Percentiles rank a stretch among this genome's conserved stretches.
phyloP scores from a whole-genome alignment of 1,140 invertebrate species.

The Meloidogyne floridensis region DNA sequence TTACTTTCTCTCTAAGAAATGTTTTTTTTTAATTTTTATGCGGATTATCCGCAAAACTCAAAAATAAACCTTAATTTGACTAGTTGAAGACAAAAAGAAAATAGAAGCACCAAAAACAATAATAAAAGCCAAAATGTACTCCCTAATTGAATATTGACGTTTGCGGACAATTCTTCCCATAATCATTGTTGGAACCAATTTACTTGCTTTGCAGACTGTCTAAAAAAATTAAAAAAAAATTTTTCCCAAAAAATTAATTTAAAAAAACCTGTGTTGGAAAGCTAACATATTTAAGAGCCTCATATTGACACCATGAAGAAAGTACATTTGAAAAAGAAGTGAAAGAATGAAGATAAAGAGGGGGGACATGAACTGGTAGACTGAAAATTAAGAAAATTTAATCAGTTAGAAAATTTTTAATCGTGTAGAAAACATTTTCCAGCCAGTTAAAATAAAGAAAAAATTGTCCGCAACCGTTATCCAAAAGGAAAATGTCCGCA shows the following conservation, averaged over 20 bases:
- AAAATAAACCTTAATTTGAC: background rate
- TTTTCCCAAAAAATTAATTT: background rate
- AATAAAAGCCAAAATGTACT: conserved; percentile 85
- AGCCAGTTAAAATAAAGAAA: too few species aligned
- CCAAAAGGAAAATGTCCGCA: too few species aligned
- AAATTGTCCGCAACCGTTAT: too few species aligned
- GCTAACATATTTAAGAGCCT: conserved; percentile 94
- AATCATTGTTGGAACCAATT: conserved; percentile 95
- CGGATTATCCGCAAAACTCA: background rate
- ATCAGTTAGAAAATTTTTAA: too few species aligned
- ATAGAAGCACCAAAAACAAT: conserved; percentile 80
- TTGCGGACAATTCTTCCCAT: conserved; percentile 89
- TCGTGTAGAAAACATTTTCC: too few species aligned
- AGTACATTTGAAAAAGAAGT: conserved; percentile 96
- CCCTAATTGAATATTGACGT: conserved; percentile 81
- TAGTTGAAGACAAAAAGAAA: conserved; percentile 70
- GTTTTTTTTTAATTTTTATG: too few species aligned
- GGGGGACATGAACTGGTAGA: conserved; percentile 70
- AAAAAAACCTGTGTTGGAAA: conserved; percentile 86
- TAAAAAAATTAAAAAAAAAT: conserved; percentile 63
- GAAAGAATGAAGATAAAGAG: conserved; percentile 92
- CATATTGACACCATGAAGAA: conserved; percentile 99
- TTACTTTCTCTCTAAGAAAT: too few species aligned
- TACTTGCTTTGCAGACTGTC: conserved; percentile 89
- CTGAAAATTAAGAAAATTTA: conserved; percentile 36